Evolutionary conservation across 2,888 invertebrate species (phyloP).

Genomic region (Ophion ellenae): DNA sequence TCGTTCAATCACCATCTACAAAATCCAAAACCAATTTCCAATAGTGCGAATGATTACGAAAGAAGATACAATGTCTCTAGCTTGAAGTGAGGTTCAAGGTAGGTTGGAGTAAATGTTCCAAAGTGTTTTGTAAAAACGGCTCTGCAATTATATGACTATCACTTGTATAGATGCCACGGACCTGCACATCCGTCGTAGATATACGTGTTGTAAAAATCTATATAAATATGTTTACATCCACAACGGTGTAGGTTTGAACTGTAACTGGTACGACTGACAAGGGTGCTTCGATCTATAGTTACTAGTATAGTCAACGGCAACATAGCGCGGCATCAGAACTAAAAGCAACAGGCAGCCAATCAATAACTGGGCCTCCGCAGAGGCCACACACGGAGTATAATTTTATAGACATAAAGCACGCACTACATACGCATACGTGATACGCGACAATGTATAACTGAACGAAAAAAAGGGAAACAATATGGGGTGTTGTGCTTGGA

Average conservation of each 20-base stretch:
- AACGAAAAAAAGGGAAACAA: neutral
- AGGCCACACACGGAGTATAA: slow-evolving; percentile 71
- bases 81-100: too few species aligned
- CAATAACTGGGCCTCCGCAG: slow-evolving; percentile 77
- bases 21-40: too few species aligned
- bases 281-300: slow-evolving; percentile 30
- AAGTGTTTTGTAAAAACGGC: too few species aligned
- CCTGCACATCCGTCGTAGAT: too few species aligned
- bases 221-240: neutral
- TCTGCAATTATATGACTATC: too few species aligned
- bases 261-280: slow-evolving; percentile 26
- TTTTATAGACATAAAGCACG: slow-evolving; percentile 72
- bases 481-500: neutral
- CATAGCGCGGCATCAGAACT: slow-evolving; percentile 71
- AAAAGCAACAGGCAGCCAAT: slow-evolving; percentile 83
- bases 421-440: slow-evolving; percentile 24
- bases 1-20: too few species aligned
- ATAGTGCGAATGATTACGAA: too few species aligned
- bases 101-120: too few species aligned
- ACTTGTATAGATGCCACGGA: too few species aligned
- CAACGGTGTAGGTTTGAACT: slow-evolving; percentile 10
- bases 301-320: slow-evolving; percentile 68
- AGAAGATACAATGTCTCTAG: too few species aligned
- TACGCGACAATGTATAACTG: slow-evolving; percentile 32
- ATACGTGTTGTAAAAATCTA: too few species aligned